These are phyloP conservation scores for Cephonodes hylas DNA, from an alignment of 2,888 invertebrate species.

Conservation along the genomic window DNA sequence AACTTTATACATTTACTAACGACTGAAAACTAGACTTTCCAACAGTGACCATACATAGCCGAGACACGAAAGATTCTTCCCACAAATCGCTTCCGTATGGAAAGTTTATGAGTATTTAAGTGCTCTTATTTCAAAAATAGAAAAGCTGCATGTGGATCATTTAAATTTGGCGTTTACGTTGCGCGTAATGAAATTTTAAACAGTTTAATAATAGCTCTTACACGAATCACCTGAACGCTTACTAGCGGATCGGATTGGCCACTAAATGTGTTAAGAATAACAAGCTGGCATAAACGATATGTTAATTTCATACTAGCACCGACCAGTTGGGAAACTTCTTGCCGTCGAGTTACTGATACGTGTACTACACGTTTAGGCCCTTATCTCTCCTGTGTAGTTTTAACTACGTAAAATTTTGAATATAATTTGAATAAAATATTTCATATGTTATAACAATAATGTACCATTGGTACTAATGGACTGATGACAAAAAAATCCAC, in stretches of 20 bases:
- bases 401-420: too few species aligned
- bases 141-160: neutral
- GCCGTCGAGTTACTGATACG: neutral
- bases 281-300: constrained; percentile 15
- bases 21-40: too few species aligned
- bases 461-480: too few species aligned
- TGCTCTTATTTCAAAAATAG: neutral
- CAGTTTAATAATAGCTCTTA: constrained; percentile 11
- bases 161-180: constrained; percentile 1
- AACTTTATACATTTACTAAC: too few species aligned
- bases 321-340: neutral
- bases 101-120: neutral
- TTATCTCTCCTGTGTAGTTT: neutral
- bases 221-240: constrained; percentile 15
- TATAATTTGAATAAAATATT: too few species aligned
- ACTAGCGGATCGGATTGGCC: constrained; percentile 16
- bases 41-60: too few species aligned
- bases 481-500: too few species aligned
- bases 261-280: constrained; percentile 16
- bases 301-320: constrained; percentile 5
- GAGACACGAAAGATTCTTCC: neutral
- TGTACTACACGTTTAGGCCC: neutral
- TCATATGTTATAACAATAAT: too few species aligned
- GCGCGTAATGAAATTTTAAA: constrained; percentile 13
- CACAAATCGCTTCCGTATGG: neutral